Conservation (phyloP, 1,140 invertebrate genomes). For the Helicoverpa armigera region DNA sequence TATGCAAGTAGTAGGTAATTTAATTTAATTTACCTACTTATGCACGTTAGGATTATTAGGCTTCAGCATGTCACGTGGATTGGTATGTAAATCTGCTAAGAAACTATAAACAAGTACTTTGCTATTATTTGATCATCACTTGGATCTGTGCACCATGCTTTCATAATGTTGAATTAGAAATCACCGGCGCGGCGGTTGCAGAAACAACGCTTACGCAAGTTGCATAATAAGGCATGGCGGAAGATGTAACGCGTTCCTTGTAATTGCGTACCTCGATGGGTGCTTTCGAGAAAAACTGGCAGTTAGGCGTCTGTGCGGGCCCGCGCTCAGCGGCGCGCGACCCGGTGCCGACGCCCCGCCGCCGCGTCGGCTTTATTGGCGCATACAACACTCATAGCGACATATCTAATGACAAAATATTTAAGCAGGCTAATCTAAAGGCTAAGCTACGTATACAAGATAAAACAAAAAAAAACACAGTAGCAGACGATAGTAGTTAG, state of each 20-base stretch:
- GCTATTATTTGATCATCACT: too few relatives aligned
- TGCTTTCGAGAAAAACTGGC: conserved; percentile 37
- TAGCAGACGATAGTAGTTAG: too few relatives aligned
- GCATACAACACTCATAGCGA: background rate
- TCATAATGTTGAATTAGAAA: background rate
- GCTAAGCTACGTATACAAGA: too few relatives aligned
- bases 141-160: too few relatives aligned
- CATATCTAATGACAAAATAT: background rate
- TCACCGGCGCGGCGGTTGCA: background rate
- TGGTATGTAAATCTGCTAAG: too few relatives aligned
- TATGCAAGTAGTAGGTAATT: too few relatives aligned
- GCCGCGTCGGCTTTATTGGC: background rate
- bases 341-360: background rate
- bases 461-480: too few relatives aligned
- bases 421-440: too few relatives aligned
- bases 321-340: background rate
- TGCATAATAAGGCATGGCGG: background rate
- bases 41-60: too few relatives aligned
- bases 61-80: too few relatives aligned
- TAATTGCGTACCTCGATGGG: conserved; percentile 39
- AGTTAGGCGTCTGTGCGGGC: conserved; percentile 24
- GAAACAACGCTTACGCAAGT: background rate
- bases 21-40: too few relatives aligned
- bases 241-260: conserved; percentile 21
- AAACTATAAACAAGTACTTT: too few relatives aligned